Base-by-base conservation (phyloP, 2,797 vertebrate genomes). In the Anolis apletophallus region DNA sequence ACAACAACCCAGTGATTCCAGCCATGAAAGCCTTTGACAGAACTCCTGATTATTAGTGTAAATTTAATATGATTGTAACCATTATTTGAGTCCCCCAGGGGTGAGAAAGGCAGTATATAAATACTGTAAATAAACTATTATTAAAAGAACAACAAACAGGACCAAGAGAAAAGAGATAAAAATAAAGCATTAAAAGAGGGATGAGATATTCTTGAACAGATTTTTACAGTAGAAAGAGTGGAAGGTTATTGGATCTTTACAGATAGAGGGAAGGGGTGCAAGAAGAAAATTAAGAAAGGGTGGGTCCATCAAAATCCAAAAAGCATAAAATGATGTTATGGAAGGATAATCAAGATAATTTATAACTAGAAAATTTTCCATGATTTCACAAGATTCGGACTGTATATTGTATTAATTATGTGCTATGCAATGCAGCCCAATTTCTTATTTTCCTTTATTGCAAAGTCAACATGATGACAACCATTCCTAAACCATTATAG, bases 361-460 rank as follows among this genome's bases (percentile, higher is more conserved):
- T 32, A n/a, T 32, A 77, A 77, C 9, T 7, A 11, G 46, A 19
- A 55, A 19, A 52, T 32, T 77, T 29, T 52, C 13, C 75, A 32
- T 32, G n/a, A 77, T 32, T 55, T 16, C 17, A n/a, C 50, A 55
- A 75, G 73, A 34, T 6, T 75, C 46, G 50, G 10, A 54, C 11
- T 52, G 19, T 57, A 57, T 10, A 17, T 3, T 57, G 55, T 3
- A 17, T 57, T 57, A 57, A 57, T 57, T 17, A 57, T 57, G 55
- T 57, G 19, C 3, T 3, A 5, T 19, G 2, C 3, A 0, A 5
- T 19, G 2, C 7, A 57, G 17, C 64, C 9, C 26, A 3, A 2
- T 68, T 64, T 64, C 19, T 64, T 68, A 29, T 68, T 68, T 68
- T 32, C 26, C 23, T 68, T 26, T 29, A 68, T 68, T 68, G 23